Conservation (phyloP, 35 echinoderm and acorn worm species). For the Ophioderma brevispina region DNA sequence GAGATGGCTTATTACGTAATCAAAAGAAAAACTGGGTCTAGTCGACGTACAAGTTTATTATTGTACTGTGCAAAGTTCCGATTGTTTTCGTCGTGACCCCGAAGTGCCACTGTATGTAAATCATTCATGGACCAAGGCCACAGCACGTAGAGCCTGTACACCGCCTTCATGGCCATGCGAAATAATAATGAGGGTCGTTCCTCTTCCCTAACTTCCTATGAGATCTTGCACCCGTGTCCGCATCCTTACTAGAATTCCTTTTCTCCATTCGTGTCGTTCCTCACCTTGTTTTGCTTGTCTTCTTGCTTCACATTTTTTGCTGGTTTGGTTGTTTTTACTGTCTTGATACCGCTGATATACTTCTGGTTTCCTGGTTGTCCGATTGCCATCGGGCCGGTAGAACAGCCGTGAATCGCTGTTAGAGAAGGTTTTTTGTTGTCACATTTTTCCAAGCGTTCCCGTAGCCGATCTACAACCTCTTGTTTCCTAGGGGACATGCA, state of each 20-base stretch:
- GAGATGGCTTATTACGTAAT: no score
- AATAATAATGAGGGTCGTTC: no score
- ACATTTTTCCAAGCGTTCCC: slow-evolving; percentile 49
- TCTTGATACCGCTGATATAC: slow-evolving; percentile 37
- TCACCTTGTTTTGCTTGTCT: slow-evolving; percentile 55
- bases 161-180: no score
- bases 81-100: background rate
- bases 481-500: slow-evolving; percentile 57
- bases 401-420: background rate
- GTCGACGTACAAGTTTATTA: no score
- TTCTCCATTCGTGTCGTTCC: background rate
- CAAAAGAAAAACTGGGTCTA: no score
- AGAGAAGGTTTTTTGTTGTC: slow-evolving; percentile 23
- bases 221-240: no score
- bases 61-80: background rate
- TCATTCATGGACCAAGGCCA: background rate
- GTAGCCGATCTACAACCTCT: slow-evolving; percentile 47
- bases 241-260: no score
- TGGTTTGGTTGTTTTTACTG: slow-evolving; percentile 44
- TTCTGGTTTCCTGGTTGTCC: slow-evolving; percentile 38
- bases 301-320: slow-evolving; percentile 56
- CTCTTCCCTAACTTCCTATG: no score
- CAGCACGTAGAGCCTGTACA: background rate
- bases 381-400: slow-evolving; percentile 22
- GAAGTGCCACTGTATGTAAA: background rate